Evolutionary conservation across 2,888 invertebrate species (phyloP).

Genomic region (Chrysina gloriosa): DNA sequence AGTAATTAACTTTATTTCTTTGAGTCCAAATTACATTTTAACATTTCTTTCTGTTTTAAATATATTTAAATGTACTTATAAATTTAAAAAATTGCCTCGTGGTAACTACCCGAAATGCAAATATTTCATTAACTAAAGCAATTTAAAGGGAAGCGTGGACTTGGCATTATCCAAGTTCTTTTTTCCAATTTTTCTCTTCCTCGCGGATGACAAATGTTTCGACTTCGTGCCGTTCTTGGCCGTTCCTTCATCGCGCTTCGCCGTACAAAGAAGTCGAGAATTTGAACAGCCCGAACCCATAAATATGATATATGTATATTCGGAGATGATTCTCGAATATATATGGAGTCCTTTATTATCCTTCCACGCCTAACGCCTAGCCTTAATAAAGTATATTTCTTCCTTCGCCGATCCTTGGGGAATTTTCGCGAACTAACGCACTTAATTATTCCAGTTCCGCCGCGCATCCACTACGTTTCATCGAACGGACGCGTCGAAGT

Average conservation of each 20-base stretch:
- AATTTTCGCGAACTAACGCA: conserved; percentile 40
- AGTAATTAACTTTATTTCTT: too few species aligned
- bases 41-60: too few species aligned
- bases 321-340: conserved; percentile 20
- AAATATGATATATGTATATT: conserved; percentile 12
- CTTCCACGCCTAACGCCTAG: background rate
- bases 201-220: background rate
- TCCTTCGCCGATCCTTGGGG: background rate
- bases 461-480: conserved; percentile 72
- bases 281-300: background rate
- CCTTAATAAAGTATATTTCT: conserved; percentile 5
- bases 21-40: too few species aligned
- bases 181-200: background rate
- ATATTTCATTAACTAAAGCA: too few species aligned
- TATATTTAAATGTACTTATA: too few species aligned
- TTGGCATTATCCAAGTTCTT: too few species aligned
- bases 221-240: background rate
- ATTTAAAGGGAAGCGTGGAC: too few species aligned
- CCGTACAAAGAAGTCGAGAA: background rate
- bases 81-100: too few species aligned
- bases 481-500: conserved; percentile 74
- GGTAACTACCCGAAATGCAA: too few species aligned
- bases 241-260: background rate
- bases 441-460: conserved; percentile 69
- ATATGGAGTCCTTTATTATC: conserved; percentile 19